Conservation (phyloP, 2,113 vertebrate genomes). For the Malaclemys terrapin region DNA sequence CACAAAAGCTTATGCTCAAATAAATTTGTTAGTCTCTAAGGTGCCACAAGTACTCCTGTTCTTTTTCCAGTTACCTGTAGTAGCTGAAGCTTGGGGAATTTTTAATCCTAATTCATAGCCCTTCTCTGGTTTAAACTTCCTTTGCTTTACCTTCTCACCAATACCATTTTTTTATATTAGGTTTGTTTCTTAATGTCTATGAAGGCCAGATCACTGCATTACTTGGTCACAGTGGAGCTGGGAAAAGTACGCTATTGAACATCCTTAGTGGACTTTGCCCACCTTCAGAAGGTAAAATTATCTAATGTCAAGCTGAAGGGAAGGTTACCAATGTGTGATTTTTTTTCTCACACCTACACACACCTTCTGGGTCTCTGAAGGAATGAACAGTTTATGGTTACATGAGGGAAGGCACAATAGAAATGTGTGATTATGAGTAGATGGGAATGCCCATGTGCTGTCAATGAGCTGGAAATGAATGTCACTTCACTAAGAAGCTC, state of each 20-base stretch:
- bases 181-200: conserved; percentile 88
- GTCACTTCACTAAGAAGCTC: neutral
- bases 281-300: conserved; percentile 79
- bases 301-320: no score
- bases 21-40: no score
- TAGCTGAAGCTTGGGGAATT: neutral
- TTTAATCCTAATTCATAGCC: neutral
- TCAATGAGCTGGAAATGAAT: neutral
- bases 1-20: no score
- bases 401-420: neutral
- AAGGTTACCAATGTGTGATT: neutral
- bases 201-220: conserved; percentile 96
- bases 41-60: no score
- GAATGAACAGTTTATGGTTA: neutral
- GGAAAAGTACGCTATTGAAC: conserved; percentile 91
- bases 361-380: neutral
- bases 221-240: conserved; percentile 94
- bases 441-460: neutral
- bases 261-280: conserved; percentile 87
- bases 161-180: conserved; percentile 65
- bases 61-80: neutral
- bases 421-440: neutral
- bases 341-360: no score
- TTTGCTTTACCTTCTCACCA: neutral
- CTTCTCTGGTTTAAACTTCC: neutral